Conservation (phyloP, 2,888 invertebrate species). For the Andrena trimmerana region DNA sequence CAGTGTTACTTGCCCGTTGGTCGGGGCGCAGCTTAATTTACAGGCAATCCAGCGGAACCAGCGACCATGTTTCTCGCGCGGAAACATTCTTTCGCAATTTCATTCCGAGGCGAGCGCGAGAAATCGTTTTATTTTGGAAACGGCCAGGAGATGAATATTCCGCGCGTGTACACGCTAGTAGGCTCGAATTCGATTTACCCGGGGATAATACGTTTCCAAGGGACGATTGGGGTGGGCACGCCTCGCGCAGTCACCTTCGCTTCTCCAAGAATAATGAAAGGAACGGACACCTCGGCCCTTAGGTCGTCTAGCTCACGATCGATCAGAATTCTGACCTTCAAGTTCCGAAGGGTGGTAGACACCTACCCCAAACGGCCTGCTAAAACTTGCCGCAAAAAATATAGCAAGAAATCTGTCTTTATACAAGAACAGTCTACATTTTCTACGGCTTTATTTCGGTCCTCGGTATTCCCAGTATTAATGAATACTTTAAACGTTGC, state of each 20-base stretch:
- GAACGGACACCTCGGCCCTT: slow-evolving; percentile 6
- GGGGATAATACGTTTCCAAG: neutral
- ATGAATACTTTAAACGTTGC: slow-evolving; percentile 24
- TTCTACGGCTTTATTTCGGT: neutral
- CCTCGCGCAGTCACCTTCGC: neutral
- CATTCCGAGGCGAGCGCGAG: slow-evolving; percentile 20
- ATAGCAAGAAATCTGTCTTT: neutral
- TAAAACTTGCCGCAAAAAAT: neutral
- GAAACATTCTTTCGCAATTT: slow-evolving; percentile 39
- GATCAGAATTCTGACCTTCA: slow-evolving; percentile 20
- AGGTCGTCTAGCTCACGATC: slow-evolving; percentile 12
- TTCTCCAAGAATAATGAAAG: neutral
- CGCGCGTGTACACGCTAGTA: neutral
- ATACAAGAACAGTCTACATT: slow-evolving; percentile 21
- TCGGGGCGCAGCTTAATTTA: slow-evolving; percentile 13
- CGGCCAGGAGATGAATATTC: slow-evolving; percentile 8
- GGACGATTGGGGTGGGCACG: neutral
- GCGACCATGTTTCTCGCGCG: neutral
- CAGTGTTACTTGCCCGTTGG: neutral
- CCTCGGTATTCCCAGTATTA: neutral
- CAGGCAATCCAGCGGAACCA: neutral
- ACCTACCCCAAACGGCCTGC: slow-evolving; percentile 8
- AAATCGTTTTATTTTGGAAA: slow-evolving; percentile 34
- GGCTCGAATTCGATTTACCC: neutral
- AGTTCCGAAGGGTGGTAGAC: neutral